phyloP scores from a whole-genome alignment of 2,888 invertebrate species.

The Tryphoninae sp. region DNA sequence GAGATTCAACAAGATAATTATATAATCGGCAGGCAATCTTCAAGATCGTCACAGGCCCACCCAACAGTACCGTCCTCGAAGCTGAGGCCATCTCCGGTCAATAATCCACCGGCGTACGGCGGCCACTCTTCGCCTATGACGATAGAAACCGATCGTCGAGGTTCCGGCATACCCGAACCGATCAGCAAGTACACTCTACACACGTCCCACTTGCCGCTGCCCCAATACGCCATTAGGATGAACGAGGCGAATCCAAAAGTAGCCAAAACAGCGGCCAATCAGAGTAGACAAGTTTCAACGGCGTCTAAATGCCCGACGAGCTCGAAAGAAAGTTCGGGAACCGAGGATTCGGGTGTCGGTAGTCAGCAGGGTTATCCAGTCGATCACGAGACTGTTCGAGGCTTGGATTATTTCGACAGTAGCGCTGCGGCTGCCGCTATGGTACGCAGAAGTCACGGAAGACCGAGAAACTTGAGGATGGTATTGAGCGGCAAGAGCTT shows the following conservation, averaged over 20 bases:
- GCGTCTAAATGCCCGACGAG: conserved; percentile 82
- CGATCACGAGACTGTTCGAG: conserved; percentile 74
- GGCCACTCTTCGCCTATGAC: conserved; percentile 17
- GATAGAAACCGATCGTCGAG: conserved; percentile 63
- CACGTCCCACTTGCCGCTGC: conserved; percentile 88
- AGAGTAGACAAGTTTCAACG: conserved; percentile 84
- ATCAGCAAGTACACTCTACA: conserved; percentile 86
- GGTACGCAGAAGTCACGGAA: conserved; percentile 77
- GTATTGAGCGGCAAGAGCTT: conserved; percentile 89
- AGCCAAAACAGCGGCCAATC: conserved; percentile 89
- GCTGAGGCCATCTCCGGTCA: conserved; percentile 81
- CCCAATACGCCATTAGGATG: conserved; percentile 86
- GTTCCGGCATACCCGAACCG: conserved; percentile 75
- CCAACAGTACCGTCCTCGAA: conserved; percentile 80
- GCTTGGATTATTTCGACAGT: conserved; percentile 77
- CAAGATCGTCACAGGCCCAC: conserved; percentile 67
- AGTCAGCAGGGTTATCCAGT: conserved; percentile 76
- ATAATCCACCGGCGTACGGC: conserved; percentile 75
- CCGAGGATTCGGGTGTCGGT: conserved; percentile 87
- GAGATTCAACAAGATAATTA: conserved; percentile 66
- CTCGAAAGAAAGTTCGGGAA: conserved; percentile 84
- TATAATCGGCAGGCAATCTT: conserved; percentile 63
- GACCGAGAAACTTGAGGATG: conserved; percentile 88
- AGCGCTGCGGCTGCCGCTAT: conserved; percentile 78
- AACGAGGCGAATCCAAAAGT: conserved; percentile 85